A percentile compares a stretch with the other conserved stretches of the same genome.
These are phyloP conservation scores for Prunella strophiata DNA, from an alignment of 2,797 vertebrate species.

Conservation along the genomic window DNA sequence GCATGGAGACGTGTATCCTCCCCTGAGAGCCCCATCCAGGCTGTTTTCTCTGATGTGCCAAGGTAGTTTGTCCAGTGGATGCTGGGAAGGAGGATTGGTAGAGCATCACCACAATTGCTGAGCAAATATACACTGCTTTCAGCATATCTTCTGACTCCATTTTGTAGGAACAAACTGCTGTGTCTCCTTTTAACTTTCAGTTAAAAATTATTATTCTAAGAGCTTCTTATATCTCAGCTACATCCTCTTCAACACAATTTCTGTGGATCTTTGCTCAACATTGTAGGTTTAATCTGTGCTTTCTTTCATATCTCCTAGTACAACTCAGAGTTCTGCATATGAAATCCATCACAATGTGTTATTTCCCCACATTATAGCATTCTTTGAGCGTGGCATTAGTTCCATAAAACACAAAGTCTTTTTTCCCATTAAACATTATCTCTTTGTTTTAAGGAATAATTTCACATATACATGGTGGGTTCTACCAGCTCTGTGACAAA, in stretches of 20 bases:
- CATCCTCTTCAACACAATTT: not conserved
- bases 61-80: not conserved
- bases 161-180: not conserved
- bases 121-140: not conserved
- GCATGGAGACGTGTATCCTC: not conserved
- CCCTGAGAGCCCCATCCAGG: not conserved
- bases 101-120: not conserved
- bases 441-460: not conserved
- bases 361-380: not conserved
- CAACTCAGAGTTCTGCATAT: not conserved
- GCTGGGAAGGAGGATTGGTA: rapidly evolving
- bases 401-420: not conserved
- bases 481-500: not conserved
- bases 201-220: not conserved
- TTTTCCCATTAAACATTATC: not conserved
- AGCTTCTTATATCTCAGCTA: not conserved
- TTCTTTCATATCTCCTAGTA: not conserved
- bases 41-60: not conserved
- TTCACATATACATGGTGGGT: not conserved
- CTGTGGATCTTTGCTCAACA: not conserved
- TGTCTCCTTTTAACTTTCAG: not conserved
- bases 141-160: not conserved
- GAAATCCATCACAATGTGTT: not conserved
- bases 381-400: not conserved
- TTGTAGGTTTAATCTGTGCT: not conserved